phyloP scores from a whole-genome alignment of 2,888 invertebrate genomes.

The Megastigmus dorsalis region DNA sequence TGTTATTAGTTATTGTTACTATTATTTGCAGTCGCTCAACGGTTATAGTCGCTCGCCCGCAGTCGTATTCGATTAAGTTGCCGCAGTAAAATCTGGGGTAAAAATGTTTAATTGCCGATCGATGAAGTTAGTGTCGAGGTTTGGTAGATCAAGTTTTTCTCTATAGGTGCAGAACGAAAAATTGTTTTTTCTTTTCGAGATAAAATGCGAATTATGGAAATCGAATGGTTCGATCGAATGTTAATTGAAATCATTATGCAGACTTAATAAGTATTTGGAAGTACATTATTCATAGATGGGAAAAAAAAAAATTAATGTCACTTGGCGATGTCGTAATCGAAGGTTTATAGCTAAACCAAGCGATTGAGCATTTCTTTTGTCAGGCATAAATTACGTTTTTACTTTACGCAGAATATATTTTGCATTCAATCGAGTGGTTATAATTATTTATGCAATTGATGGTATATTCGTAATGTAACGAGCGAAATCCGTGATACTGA shows the following conservation, averaged over 20 bases:
- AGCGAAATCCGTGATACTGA: no score
- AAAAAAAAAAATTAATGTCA: neutral
- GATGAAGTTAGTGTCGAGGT: neutral
- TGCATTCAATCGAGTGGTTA: no score
- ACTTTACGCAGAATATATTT: no score
- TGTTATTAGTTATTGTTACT: conserved; percentile 51
- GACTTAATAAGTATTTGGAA: neutral
- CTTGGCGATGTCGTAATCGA: neutral
- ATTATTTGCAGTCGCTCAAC: conserved; percentile 49
- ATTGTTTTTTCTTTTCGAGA: neutral
- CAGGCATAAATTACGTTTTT: no score
- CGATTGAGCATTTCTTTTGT: no score
- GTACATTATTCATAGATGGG: neutral
- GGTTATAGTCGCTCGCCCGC: conserved; percentile 36
- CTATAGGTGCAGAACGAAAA: neutral
- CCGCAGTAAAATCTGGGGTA: neutral
- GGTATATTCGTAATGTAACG: no score
- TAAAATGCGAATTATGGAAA: neutral
- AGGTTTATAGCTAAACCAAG: no score
- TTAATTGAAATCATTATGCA: neutral
- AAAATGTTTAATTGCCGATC: conserved; percentile 4
- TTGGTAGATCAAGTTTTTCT: no score
- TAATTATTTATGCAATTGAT: no score
- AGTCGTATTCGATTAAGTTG: conserved; percentile 3
- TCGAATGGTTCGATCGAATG: neutral